These are phyloP conservation scores for Henicopernis longicauda DNA, from an alignment of 2,113 vertebrate genomes.

Conservation along the genomic window DNA sequence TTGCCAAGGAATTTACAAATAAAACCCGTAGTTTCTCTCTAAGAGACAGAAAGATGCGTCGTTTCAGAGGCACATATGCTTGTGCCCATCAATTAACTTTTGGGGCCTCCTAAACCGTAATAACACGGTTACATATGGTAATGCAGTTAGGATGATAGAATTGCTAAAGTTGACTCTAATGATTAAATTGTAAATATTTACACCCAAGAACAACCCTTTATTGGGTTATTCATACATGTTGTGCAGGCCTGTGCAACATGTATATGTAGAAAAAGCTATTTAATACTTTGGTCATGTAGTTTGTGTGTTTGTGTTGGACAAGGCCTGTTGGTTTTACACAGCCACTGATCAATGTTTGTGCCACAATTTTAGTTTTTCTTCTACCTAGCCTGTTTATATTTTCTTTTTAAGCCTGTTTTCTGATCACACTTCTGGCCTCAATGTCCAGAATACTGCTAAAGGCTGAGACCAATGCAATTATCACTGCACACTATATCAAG, in stretches of 20 bases:
- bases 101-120: background rate
- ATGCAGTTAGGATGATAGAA: background rate
- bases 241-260: fast-evolving
- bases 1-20: background rate
- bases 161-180: background rate
- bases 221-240: background rate
- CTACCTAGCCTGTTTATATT: background rate
- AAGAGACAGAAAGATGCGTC: background rate
- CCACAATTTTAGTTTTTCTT: background rate
- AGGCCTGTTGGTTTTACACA: background rate
- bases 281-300: background rate
- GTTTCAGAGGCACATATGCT: background rate
- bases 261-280: background rate
- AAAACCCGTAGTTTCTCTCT: background rate
- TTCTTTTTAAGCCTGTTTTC: background rate
- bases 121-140: background rate
- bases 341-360: background rate
- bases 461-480: background rate
- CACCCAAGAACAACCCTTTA: background rate
- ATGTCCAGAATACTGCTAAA: background rate
- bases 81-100: background rate
- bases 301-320: background rate
- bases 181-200: background rate
- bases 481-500: background rate
- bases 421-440: background rate